These are phyloP conservation scores for Semaprochilodus insignis DNA, from an alignment of 2,797 vertebrate genomes.

Conservation along the genomic window DNA sequence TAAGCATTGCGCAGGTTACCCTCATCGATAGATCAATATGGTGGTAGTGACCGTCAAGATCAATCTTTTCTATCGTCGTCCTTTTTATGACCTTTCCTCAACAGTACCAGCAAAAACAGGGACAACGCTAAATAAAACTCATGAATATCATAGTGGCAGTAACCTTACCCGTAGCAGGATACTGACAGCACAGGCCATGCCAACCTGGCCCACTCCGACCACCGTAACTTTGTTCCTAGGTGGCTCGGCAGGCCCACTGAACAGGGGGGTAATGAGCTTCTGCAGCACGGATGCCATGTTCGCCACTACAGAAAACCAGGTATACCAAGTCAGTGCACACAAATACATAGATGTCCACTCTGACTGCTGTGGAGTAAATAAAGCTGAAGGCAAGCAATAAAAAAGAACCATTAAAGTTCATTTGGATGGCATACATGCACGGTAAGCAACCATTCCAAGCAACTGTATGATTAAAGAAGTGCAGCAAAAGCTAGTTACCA, in stretches of 20 bases:
- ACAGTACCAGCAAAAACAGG: not conserved
- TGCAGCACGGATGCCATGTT: conserved; percentile 90
- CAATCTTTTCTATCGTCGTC: not conserved
- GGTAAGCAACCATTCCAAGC: not conserved
- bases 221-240: conserved; percentile 87
- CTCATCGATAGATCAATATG: not conserved
- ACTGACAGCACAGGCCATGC: conserved; percentile 84
- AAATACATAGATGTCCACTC: not conserved
- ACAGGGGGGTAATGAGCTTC: conserved; percentile 84
- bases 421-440: not conserved
- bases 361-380: not conserved
- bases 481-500: too few relatives aligned
- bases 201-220: conserved; percentile 84
- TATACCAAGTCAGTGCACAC: not conserved
- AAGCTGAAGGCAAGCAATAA: not conserved
- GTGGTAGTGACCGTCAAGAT: not conserved
- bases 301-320: conserved; percentile 26
- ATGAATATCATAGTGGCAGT: not conserved
- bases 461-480: not conserved
- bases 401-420: not conserved
- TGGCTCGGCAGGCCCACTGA: conserved; percentile 46
- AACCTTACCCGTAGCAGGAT: conserved; percentile 79
- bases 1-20: not conserved
- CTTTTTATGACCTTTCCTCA: not conserved
- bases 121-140: not conserved